phyloP scores from a whole-genome alignment of 2,888 invertebrate species.

The Herminia tarsipennalis region DNA sequence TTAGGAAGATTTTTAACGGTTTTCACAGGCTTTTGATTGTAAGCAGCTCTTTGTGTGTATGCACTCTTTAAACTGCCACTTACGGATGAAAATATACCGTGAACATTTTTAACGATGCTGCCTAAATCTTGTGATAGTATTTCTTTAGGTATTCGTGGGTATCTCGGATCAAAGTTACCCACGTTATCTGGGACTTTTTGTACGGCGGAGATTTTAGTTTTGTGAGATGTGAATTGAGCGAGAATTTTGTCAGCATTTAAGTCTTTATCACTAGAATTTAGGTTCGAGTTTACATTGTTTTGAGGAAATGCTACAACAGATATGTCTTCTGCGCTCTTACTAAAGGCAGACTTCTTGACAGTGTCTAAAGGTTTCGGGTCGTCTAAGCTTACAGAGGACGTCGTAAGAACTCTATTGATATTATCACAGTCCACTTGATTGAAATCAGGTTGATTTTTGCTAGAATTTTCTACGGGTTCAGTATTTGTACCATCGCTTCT shows the following conservation, averaged over 20 bases:
- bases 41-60: conserved; percentile 63
- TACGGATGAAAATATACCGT: conserved; percentile 79
- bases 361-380: conserved; percentile 46
- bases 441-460: conserved; percentile 22
- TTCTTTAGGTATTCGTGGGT: conserved; percentile 71
- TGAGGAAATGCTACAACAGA: conserved; percentile 40
- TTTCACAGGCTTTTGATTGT: conserved; percentile 56
- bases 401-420: conserved; percentile 49
- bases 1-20: conserved; percentile 61
- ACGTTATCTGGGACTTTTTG: conserved; percentile 66
- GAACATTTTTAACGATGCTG: conserved; percentile 79
- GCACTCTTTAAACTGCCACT: conserved; percentile 79
- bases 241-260: conserved; percentile 67
- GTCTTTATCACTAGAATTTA: conserved; percentile 51
- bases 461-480: conserved; percentile 8
- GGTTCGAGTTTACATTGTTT: conserved; percentile 27
- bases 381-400: conserved; percentile 67
- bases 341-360: conserved; percentile 55
- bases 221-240: conserved; percentile 64
- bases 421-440: conserved; percentile 17
- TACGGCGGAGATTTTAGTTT: conserved; percentile 63
- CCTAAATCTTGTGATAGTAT: conserved; percentile 74
- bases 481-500: conserved; percentile 19
- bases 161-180: conserved; percentile 48
- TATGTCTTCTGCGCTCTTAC: conserved; percentile 74